Evolutionary conservation across 1,140 invertebrate genomes (phyloP).

Genomic region (Drosophila truncata): DNA sequence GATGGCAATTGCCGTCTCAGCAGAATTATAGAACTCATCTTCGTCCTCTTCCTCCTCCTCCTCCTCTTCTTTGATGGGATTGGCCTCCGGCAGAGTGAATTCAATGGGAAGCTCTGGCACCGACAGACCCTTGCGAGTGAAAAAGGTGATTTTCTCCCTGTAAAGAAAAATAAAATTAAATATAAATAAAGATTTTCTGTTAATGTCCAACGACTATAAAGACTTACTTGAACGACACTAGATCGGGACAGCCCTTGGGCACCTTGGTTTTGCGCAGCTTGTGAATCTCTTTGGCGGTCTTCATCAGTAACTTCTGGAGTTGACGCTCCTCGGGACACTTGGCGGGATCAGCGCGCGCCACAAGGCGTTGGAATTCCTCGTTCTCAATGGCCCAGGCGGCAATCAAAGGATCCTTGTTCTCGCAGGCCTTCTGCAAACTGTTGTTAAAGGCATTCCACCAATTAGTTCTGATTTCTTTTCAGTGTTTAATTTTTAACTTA

Average conservation of each 20-base stretch:
- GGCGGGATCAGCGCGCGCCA: slow-evolving; percentile 88
- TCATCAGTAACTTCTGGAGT: slow-evolving; percentile 92
- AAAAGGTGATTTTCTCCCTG: slow-evolving; percentile 98
- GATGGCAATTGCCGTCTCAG: slow-evolving; percentile 80
- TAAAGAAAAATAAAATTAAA: slow-evolving; percentile 37
- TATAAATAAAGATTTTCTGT: slow-evolving; percentile 27
- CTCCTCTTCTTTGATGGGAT: slow-evolving; percentile 76
- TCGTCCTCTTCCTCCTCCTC: slow-evolving; percentile 75
- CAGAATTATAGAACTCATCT: slow-evolving; percentile 74
- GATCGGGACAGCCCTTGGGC: slow-evolving; percentile 95
- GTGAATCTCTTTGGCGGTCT: slow-evolving; percentile 95
- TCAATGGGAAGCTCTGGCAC: slow-evolving; percentile 92
- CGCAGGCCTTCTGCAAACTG: slow-evolving; percentile 90
- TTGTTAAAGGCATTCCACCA: not conserved
- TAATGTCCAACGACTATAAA: not conserved
- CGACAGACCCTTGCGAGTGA: slow-evolving; percentile 92
- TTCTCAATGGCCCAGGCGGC: slow-evolving; percentile 95
- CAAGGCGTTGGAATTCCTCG: slow-evolving; percentile 92
- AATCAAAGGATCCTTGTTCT: slow-evolving; percentile 91
- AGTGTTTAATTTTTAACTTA: slow-evolving; percentile 56
- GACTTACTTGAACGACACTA: slow-evolving; percentile 96
- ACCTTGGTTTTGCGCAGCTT: slow-evolving; percentile 94
- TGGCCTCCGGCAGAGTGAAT: slow-evolving; percentile 73
- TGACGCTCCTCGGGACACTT: slow-evolving; percentile 91
- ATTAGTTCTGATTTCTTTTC: not conserved